These are phyloP conservation scores for Trichonephila clavata DNA, from an alignment of 1,140 invertebrate species.

Conservation along the genomic window DNA sequence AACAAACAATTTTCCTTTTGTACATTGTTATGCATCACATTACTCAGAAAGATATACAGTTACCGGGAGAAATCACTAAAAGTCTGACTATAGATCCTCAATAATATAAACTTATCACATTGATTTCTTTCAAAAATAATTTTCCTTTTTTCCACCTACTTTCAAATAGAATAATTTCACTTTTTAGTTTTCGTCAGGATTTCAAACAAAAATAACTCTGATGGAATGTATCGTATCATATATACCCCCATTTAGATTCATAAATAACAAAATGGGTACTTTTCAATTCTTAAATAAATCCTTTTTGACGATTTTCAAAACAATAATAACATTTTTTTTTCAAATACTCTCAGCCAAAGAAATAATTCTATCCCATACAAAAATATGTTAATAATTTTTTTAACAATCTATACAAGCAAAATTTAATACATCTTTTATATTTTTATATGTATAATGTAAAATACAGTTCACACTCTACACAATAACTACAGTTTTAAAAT, in stretches of 20 bases:
- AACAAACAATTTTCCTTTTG: conserved; percentile 38
- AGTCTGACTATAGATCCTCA: conserved; percentile 23
- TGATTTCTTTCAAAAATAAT: conserved; percentile 26
- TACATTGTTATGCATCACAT: conserved; percentile 36
- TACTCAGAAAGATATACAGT: not conserved
- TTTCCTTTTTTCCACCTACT: not conserved
- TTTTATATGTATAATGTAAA: conserved; percentile 62
- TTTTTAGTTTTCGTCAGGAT: not conserved
- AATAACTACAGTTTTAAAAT: conserved; percentile 67
- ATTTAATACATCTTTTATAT: conserved; percentile 69
- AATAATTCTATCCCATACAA: conserved; percentile 71
- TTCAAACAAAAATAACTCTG: conserved; percentile 5
- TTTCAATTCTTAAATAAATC: conserved; percentile 9
- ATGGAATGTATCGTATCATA: conserved; percentile 44
- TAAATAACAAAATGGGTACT: conserved; percentile 5
- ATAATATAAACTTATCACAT: conserved; percentile 49
- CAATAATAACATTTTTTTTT: not conserved
- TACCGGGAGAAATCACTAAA: conserved; percentile 40
- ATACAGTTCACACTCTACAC: conserved; percentile 58
- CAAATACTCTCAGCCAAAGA: conserved; percentile 50
- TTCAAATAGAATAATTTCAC: conserved; percentile 20
- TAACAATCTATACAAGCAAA: conserved; percentile 77
- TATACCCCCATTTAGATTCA: conserved; percentile 3
- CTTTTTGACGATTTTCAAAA: conserved; percentile 20
- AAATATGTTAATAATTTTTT: conserved; percentile 74